Percentiles rank a stretch among this genome's conserved stretches.
Conservation (phyloP, 2,113 vertebrate species). For the Poeciliopsis prolifica region DNA sequence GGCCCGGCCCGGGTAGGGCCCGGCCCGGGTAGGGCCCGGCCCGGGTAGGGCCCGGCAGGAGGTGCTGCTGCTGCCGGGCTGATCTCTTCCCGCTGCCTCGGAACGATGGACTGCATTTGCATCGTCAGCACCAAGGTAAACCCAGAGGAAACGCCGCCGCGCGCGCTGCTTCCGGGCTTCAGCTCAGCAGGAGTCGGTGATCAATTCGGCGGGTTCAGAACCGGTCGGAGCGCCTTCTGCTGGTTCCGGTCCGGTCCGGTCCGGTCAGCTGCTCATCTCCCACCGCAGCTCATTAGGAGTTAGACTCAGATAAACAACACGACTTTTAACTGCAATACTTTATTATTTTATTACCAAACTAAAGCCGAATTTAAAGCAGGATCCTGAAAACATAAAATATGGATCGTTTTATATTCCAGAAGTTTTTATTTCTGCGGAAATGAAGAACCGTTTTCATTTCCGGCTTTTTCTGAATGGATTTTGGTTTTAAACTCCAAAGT, state of each 20-base stretch:
- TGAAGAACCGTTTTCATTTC: background rate
- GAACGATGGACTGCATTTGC: conserved; percentile 92
- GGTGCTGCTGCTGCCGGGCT: conserved; percentile 77
- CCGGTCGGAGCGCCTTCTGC: background rate
- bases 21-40: too few relatives aligned
- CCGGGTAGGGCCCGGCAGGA: conserved; percentile 42
- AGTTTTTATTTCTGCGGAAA: rapidly evolving
- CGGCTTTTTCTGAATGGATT: background rate
- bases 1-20: too few relatives aligned
- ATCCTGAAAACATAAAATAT: rapidly evolving
- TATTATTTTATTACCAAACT: background rate
- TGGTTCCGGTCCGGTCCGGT: conserved; percentile 1
- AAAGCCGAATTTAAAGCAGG: background rate
- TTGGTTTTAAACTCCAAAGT: background rate
- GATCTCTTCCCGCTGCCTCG: conserved; percentile 66
- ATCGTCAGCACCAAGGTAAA: conserved; percentile 94
- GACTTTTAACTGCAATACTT: background rate
- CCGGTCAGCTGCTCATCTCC: background rate
- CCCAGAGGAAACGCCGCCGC: background rate
- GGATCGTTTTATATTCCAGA: background rate
- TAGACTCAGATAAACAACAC: too few relatives aligned
- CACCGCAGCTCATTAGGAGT: background rate
- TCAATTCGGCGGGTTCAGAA: background rate
- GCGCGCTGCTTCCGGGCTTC: rapidly evolving
- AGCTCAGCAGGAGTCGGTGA: rapidly evolving